Base-by-base conservation (phyloP, 2,797 vertebrate species). In the Delichon dasypus region DNA sequence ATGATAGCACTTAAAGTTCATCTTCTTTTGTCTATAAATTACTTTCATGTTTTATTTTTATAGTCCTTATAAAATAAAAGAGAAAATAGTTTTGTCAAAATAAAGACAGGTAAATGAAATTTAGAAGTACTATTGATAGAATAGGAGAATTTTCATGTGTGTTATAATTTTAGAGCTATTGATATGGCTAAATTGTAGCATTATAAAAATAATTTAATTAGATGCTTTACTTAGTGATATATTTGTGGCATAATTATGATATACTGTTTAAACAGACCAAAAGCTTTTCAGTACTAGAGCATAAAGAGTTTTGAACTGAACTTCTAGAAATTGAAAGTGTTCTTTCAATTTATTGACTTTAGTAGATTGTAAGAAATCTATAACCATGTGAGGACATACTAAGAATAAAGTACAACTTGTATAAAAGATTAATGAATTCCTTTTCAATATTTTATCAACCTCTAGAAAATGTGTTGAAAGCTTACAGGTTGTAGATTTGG, bases 301-400 rank as follows among this genome's bases (percentile, higher is more conserved):
- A 36, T 72, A 57, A 89, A 88, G 45, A 8, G 22, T 80, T 92
- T 74, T 62, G 27, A 84, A 81, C 32, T 44, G 20, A 82, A 73
- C 25, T 76, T 68, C 25, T 42, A 48, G 42, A 88, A 85, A 70
- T 2, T 27, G 29, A 64, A 94, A 83, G 21, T 83, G 25, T 22
- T 93, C 42, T 89, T 95, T 85, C 54, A 65, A 68, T 92, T 81
- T 92, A 79, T 54, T 94, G 62, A 85, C 74, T 83, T 89, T 23
- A 71, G 65, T 67, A 77, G 48, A 74, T 67, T 3, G 1, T 72
- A 78, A 77, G 85, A 80, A 95, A 88, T 71, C 45, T 86, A 61
- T 83, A 90, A 74, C 36, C 23, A 61, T 2, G 3, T 77, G 61
- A 83, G 34, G 27, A 77, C 23, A 82, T 58, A 53, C 13, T 58